A percentile compares a stretch with the other conserved stretches of the same genome.
Conservation (phyloP, 2,113 vertebrate genomes). For the Pteruthius melanotis region DNA sequence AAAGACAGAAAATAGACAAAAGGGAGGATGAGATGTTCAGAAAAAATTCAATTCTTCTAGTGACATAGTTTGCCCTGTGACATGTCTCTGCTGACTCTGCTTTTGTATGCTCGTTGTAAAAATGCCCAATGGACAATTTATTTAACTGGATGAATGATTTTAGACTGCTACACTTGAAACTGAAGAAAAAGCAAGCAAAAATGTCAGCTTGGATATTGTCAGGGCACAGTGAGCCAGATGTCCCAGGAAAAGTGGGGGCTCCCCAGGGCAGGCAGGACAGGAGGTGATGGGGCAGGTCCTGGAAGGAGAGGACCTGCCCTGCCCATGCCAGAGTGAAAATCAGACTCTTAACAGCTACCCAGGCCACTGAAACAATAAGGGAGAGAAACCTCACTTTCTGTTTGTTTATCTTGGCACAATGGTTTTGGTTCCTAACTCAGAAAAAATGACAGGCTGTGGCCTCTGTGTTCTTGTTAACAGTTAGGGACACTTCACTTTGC, state of each 20-base stretch:
- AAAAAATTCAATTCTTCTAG: background rate
- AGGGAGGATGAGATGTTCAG: background rate
- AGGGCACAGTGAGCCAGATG: background rate
- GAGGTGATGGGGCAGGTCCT: background rate
- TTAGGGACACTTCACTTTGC: slow-evolving; percentile 37
- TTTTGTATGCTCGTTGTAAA: background rate
- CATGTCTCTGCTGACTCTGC: background rate
- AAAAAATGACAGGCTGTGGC: background rate
- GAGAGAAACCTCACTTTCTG: background rate
- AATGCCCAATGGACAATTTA: background rate
- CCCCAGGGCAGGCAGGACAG: background rate
- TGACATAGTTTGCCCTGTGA: background rate
- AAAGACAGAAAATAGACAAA: background rate
- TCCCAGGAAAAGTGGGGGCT: background rate
- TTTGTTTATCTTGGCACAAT: background rate
- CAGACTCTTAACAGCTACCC: background rate
- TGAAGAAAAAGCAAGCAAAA: background rate
- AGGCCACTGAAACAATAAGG: background rate
- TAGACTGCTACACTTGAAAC: background rate
- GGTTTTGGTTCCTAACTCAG: background rate
- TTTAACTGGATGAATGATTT: background rate
- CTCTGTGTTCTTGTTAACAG: slow-evolving; percentile 28
- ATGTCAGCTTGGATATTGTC: background rate
- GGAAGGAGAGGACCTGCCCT: background rate
- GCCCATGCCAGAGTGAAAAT: background rate